These are phyloP conservation scores for Anthopleura sola DNA, from an alignment of 64 coral and sea anemone species.

Conservation along the genomic window DNA sequence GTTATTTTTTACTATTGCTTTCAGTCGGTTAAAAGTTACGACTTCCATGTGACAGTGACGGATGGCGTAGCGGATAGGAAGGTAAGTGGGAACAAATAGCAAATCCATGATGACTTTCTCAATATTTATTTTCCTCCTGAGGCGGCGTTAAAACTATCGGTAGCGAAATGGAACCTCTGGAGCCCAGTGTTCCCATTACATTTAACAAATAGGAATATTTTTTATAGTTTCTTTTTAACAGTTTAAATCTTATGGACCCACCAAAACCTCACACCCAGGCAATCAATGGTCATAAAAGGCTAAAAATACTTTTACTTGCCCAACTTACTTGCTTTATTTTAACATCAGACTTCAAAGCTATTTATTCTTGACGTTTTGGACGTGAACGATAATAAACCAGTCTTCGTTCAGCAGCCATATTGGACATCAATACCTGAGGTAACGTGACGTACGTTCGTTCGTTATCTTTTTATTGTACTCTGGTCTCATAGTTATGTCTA, in stretches of 20 bases:
- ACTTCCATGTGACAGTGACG: not conserved
- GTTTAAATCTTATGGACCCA: too few relatives aligned
- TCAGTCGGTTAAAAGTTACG: not conserved
- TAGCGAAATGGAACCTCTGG: too few relatives aligned
- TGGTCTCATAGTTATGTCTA: not conserved
- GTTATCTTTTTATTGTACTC: not conserved
- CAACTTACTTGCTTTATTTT: not conserved
- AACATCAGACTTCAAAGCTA: conserved; percentile 15
- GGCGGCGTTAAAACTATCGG: too few relatives aligned
- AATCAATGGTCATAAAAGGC: too few relatives aligned
- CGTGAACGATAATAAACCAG: conserved; percentile 58
- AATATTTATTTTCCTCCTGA: too few relatives aligned
- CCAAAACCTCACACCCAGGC: too few relatives aligned
- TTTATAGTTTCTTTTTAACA: too few relatives aligned
- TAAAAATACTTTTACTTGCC: not conserved
- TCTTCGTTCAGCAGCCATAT: conserved; percentile 57
- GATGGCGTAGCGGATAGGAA: not conserved
- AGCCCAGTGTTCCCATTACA: too few relatives aligned
- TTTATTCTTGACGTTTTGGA: conserved; percentile 43
- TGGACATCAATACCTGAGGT: conserved; percentile 61
- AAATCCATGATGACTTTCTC: not conserved
- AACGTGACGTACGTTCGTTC: not conserved
- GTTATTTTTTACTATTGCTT: not conserved
- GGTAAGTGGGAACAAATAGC: not conserved
- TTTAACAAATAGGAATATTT: too few relatives aligned